A percentile compares a stretch with the other conserved stretches of the same genome.
These are phyloP conservation scores for Tetranychus truncatus DNA, from an alignment of 2,888 invertebrate species.

Conservation along the genomic window DNA sequence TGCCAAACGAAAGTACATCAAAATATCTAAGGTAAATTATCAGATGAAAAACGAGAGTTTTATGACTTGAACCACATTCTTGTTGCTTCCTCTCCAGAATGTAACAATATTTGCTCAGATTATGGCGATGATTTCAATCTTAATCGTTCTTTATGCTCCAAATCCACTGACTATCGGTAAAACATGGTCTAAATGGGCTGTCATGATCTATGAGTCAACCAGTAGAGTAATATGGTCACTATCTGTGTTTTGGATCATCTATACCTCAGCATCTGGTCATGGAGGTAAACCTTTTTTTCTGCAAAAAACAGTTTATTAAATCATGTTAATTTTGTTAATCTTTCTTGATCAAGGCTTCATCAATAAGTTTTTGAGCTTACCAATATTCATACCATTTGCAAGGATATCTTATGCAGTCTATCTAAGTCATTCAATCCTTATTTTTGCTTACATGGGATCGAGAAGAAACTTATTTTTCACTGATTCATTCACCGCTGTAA, in stretches of 20 bases:
- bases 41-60: too few species aligned
- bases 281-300: neutral
- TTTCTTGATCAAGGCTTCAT: neutral
- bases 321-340: neutral
- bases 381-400: too few species aligned
- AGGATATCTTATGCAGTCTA: too few species aligned
- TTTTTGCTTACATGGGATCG: too few species aligned
- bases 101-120: neutral
- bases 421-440: too few species aligned
- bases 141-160: neutral
- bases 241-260: slow-evolving; percentile 1
- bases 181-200: neutral
- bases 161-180: neutral
- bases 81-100: neutral
- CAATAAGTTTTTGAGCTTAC: neutral
- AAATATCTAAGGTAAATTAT: slow-evolving; percentile 3
- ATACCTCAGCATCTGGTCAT: neutral
- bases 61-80: too few species aligned
- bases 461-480: too few species aligned
- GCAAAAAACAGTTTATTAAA: too few species aligned
- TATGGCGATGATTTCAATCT: neutral
- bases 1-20: neutral
- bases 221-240: slow-evolving; percentile 9
- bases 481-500: too few species aligned
- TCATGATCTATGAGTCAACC: neutral